phyloP scores from a whole-genome alignment of 1,140 invertebrate genomes.

The Uloborus diversus region DNA sequence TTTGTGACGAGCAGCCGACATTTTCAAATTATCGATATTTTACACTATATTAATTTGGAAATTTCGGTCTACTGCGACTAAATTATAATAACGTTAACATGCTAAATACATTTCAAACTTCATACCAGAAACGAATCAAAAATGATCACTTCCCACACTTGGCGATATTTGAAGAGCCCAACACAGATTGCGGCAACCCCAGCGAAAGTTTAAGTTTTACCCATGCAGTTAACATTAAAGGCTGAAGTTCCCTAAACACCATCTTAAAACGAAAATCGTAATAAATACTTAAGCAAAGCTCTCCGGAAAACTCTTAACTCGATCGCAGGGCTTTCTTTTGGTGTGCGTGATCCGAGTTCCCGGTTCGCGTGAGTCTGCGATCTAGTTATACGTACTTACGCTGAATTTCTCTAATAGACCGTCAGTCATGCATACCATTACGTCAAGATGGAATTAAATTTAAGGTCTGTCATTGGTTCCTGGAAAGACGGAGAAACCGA shows the following conservation, averaged over 20 bases:
- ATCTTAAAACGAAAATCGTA: slow-evolving; percentile 22
- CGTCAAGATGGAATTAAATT: neutral
- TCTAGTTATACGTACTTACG: neutral
- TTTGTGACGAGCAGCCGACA: no score
- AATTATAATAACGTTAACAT: no score
- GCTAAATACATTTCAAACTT: no score
- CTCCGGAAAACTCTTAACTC: neutral
- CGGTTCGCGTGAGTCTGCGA: neutral
- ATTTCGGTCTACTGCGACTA: no score
- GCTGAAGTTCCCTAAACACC: slow-evolving; percentile 19
- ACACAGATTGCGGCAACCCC: no score
- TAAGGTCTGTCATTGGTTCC: neutral
- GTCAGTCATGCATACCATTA: slow-evolving; percentile 47
- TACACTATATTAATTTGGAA: no score
- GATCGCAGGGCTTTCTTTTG: neutral
- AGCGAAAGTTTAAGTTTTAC: no score
- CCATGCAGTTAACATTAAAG: slow-evolving; percentile 24
- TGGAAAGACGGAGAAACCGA: no score
- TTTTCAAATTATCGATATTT: no score
- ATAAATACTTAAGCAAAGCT: slow-evolving; percentile 7
- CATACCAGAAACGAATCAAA: no score
- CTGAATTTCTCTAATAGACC: slow-evolving; percentile 3
- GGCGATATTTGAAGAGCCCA: no score
- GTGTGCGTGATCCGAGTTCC: neutral
- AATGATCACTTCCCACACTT: no score